Base-by-base conservation (phyloP, 2,797 vertebrate genomes). In the Gephyroberyx darwinii region DNA sequence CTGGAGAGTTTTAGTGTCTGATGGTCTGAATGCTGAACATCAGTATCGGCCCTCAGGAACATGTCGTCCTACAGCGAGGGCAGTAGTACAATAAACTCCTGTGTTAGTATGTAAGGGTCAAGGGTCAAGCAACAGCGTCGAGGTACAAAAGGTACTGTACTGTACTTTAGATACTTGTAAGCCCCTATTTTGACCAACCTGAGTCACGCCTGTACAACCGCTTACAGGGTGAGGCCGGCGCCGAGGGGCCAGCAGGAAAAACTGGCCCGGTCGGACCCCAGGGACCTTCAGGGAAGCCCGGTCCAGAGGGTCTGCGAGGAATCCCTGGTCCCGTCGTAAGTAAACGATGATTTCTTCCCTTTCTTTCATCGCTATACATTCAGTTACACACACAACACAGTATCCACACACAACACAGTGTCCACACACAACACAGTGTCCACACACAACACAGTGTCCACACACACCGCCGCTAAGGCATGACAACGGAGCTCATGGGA, bases 181-280 rank as follows among this genome's bases (percentile, higher is more conserved):
- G 45, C 45, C n/a, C n/a, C 6, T 48, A n/a, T n/a, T 14, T 26
- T 10, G 4, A 20, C 26, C 51, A 53, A n/a, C 5, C 45, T n/a
- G 45, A 48, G 17, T 72, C 0, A 64, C 16, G 9, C 5, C 9
- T 61, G 12, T 55, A 3, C 77, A 1, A 74, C 50, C 56, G n/a
- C 33, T 8, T 63, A 14, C 83, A 99, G 98, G 98, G 98, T 71
- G 98, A 98, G 83, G 85, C 96, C 67, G 98, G 98, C 51, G 60
- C 95, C 0, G 96, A 98, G 88, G 98, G 98, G 37, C 95, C 98
- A 50, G 87, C 96, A 43, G 98, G 98, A 51, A 99, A 99, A 93
- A 99, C 98, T 1, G 98, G 98, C 33, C 97, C 97, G 0, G 96
- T 98, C n/a, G 98, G 98, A 57, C 95, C 98, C 19, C 98, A 99